Evolutionary conservation across 2,113 vertebrate genomes (phyloP).

Genomic region (Epinephelus lanceolatus): DNA sequence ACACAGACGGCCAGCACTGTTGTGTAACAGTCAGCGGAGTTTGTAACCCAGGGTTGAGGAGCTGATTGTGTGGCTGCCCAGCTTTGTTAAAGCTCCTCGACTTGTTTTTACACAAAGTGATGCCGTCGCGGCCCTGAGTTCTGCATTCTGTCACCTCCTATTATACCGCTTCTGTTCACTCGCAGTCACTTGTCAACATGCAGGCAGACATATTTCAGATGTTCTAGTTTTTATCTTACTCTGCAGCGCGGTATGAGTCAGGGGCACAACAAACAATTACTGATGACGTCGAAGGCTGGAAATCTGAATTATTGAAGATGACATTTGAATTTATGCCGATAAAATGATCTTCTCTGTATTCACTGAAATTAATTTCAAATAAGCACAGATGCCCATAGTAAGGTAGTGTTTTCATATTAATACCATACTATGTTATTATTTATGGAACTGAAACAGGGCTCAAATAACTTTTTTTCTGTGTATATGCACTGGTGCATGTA

Average conservation of each 20-base stretch:
- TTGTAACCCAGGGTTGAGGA: not conserved
- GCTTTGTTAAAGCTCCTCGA: conserved; percentile 8
- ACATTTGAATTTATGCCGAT: not conserved
- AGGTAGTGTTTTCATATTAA: not conserved
- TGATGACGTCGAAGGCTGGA: not conserved
- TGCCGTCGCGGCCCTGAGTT: not conserved
- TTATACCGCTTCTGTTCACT: not conserved
- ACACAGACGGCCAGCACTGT: not conserved
- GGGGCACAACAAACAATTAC: not conserved
- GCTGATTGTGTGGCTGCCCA: conserved; percentile 13
- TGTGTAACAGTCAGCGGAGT: not conserved
- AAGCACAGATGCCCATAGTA: not conserved
- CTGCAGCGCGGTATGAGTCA: not conserved
- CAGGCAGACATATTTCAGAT: conserved; percentile 1
- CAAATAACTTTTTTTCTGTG: no score
- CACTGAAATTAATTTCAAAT: not conserved
- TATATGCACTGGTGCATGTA: no score
- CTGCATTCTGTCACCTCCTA: not conserved
- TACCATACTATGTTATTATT: no score
- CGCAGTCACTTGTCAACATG: not conserved
- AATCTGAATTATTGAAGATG: not conserved
- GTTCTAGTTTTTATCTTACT: not conserved
- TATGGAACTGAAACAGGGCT: not conserved
- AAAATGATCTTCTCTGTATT: not conserved
- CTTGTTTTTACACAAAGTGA: not conserved